A percentile compares a stretch with the other conserved stretches of the same genome.
phyloP scores from a whole-genome alignment of 2,797 vertebrate species.

The Linurgus olivaceus region DNA sequence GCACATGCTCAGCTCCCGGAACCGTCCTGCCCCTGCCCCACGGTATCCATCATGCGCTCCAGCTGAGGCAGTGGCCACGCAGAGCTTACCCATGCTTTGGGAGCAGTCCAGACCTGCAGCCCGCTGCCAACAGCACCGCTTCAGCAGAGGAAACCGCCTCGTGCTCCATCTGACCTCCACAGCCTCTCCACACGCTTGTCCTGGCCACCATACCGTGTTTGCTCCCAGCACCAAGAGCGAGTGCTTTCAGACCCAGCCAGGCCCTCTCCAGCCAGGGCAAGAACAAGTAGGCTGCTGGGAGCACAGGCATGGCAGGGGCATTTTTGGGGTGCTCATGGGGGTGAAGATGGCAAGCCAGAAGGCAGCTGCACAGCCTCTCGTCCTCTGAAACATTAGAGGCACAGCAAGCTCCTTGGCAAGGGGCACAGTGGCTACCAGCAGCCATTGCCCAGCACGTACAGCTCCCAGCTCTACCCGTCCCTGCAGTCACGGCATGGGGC shows the following conservation, averaged over 20 bases:
- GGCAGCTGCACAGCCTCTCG: background rate
- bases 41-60: background rate
- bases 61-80: background rate
- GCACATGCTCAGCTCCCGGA: fast-evolving
- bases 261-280: background rate
- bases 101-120: background rate
- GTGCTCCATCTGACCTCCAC: background rate
- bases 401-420: background rate
- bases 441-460: fast-evolving
- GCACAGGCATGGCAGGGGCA: fast-evolving
- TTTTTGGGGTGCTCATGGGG: background rate
- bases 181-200: background rate
- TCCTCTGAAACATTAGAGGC: background rate
- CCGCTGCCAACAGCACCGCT: background rate
- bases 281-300: background rate
- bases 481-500: background rate
- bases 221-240: background rate
- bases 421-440: background rate
- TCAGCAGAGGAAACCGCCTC: fast-evolving
- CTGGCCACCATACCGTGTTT: background rate
- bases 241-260: background rate
- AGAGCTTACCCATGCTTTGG: background rate
- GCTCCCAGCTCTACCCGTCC: fast-evolving
- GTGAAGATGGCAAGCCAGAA: background rate
- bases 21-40: background rate